Evolutionary conservation across 2,888 invertebrate genomes (phyloP).

Genomic region (Helicoverpa assulta): DNA sequence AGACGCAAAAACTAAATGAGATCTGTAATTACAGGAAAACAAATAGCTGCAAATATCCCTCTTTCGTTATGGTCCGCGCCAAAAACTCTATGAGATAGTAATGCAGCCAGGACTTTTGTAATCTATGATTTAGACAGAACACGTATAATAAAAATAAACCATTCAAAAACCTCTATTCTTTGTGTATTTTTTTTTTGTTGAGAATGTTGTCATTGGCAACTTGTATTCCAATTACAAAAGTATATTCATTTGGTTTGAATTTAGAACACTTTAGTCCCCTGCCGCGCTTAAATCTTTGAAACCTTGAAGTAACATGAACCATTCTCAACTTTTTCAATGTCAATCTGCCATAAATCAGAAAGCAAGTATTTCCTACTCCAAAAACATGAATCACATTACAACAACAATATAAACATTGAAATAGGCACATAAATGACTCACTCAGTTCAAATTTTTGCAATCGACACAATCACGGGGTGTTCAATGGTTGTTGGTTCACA

Average conservation of each 20-base stretch:
- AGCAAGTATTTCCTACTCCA: not conserved
- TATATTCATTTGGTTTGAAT: too few species aligned
- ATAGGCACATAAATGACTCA: conserved; percentile 9
- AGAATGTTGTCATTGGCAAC: too few species aligned
- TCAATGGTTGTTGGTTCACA: conserved; percentile 32
- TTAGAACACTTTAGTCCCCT: too few species aligned
- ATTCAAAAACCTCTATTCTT: too few species aligned
- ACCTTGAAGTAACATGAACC: too few species aligned
- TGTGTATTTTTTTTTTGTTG: too few species aligned
- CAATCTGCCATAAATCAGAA: too few species aligned
- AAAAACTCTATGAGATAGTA: conserved; percentile 7
- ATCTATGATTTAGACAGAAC: too few species aligned
- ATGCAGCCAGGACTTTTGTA: not conserved
- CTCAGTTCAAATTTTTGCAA: conserved; percentile 18
- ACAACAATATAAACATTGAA: not conserved
- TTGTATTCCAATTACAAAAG: too few species aligned
- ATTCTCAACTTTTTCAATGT: too few species aligned
- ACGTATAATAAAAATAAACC: too few species aligned
- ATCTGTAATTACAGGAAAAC: conserved; percentile 40
- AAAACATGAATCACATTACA: not conserved
- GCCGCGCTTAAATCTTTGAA: too few species aligned
- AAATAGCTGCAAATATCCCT: conserved; percentile 3
- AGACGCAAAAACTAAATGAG: conserved; percentile 31
- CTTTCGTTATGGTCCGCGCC: not conserved
- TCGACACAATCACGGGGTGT: conserved; percentile 25